Evolutionary conservation across 2,797 vertebrate species (phyloP).

Genomic region (Huso huso): DNA sequence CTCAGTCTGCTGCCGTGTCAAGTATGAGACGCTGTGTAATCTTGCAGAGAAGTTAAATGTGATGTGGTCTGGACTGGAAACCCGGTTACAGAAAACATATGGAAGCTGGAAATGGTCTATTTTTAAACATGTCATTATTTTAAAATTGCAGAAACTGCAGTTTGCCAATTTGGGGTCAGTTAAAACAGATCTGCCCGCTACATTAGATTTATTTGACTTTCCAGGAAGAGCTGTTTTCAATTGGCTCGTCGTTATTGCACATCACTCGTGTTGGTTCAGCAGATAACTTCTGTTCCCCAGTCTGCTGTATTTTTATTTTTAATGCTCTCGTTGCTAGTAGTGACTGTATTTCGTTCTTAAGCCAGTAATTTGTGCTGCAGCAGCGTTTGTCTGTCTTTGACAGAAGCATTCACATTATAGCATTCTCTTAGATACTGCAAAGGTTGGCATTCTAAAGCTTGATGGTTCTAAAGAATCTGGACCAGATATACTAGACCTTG

Average conservation of each 20-base stretch:
- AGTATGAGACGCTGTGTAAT: too few relatives aligned
- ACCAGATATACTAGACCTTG: too few relatives aligned
- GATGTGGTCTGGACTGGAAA: slow-evolving; percentile 37
- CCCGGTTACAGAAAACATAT: slow-evolving; percentile 39
- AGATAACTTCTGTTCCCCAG: slow-evolving; percentile 34
- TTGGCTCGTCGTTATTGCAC: slow-evolving; percentile 33
- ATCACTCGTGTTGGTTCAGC: slow-evolving; percentile 23
- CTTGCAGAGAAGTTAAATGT: slow-evolving; percentile 30
- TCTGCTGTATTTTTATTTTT: slow-evolving; percentile 62
- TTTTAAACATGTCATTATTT: slow-evolving; percentile 59
- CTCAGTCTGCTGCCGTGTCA: too few relatives aligned
- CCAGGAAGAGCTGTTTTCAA: slow-evolving; percentile 36
- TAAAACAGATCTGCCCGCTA: slow-evolving; percentile 30
- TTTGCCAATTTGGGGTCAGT: slow-evolving; percentile 32
- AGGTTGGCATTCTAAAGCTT: too few relatives aligned
- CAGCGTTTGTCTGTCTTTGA: slow-evolving; percentile 14
- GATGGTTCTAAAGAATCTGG: too few relatives aligned
- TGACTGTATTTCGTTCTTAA: slow-evolving; percentile 45
- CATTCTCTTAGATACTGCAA: too few relatives aligned
- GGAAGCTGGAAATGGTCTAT: slow-evolving; percentile 37
- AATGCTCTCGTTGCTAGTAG: slow-evolving; percentile 21
- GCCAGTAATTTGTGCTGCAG: slow-evolving; percentile 48
- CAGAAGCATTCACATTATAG: too few relatives aligned
- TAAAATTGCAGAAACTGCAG: slow-evolving; percentile 53
- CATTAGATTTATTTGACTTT: background rate